Evolutionary conservation across 2,797 vertebrate genomes (phyloP), one percentile per base, ranked within the genome.

Genomic region (Esox lucius): DNA sequence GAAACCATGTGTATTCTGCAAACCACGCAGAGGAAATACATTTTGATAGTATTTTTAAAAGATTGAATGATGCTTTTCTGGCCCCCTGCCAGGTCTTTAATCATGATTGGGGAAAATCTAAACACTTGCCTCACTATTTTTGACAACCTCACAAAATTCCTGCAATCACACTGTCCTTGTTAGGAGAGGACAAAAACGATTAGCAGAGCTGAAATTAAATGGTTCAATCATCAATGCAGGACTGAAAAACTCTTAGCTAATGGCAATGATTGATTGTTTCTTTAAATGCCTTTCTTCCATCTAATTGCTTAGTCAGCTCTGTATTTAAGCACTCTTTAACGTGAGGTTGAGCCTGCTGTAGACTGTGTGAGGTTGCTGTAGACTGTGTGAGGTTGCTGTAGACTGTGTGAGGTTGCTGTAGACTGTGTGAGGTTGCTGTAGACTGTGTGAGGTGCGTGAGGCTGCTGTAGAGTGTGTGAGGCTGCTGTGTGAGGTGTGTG

Each of bases 261-360:
- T 72, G 28, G 51, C 6, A 42, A 24, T 51, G 15, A 75, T 68
- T 49, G 69, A 68, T 76, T 53, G 24, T 53, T 67, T 71, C 69
- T 61, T 35, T 19, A 24, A 68, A 46, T 42, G 39, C 39, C 26
- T 39, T 61, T 59, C 26, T 61, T 33, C 56, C 64, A 5, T 9
- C n/a, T 66, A 68, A 35, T 33, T 31, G 33, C 61, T 51, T 22
- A 49, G 46, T 75, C 72, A 67, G 73, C 73, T 51, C 65, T 33
- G 24, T 24, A 11, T 35, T 17, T 71, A 56, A 61, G 61, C 12
- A 16, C 61, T 31, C 22, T 64, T 62, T 64, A n/a, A n/a, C 19
- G 1, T n/a, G 53, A 17, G 53, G 19, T n/a, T n/a, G 19, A 56
- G 39, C 39, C n/a, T n/a, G 19, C 53, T 56, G 19, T 56, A 56